phyloP scores from a whole-genome alignment of 1,140 invertebrate species.

The Atta texana region DNA sequence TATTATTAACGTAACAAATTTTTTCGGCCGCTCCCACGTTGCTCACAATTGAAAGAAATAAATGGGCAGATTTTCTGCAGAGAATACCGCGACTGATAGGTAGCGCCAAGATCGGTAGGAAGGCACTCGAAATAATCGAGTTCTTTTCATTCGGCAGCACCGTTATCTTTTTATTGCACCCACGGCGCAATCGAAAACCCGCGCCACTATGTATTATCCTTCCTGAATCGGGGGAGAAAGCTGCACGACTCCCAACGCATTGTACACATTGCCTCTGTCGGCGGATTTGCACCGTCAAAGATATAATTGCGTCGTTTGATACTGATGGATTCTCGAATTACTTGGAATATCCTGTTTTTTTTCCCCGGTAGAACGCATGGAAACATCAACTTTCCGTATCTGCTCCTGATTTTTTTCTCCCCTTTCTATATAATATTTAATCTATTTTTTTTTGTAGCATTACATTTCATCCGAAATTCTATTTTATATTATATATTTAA shows the following conservation, averaged over 20 bases:
- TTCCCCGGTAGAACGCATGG: not conserved
- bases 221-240: not conserved
- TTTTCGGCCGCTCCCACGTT: slow-evolving; percentile 17
- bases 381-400: not conserved
- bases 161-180: slow-evolving; percentile 52
- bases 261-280: not conserved
- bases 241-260: not conserved
- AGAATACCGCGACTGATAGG: slow-evolving; percentile 15
- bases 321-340: slow-evolving; percentile 12
- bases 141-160: slow-evolving; percentile 48
- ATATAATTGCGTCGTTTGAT: slow-evolving; percentile 56
- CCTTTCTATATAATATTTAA: slow-evolving; percentile 4
- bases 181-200: slow-evolving; percentile 39
- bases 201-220: slow-evolving; percentile 12
- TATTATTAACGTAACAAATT: slow-evolving; percentile 21
- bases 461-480: not conserved
- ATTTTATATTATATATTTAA: not conserved
- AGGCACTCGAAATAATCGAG: slow-evolving; percentile 37
- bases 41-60: slow-evolving; percentile 25
- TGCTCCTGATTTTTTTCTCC: not conserved
- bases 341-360: slow-evolving; percentile 5
- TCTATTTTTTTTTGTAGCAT: not conserved
- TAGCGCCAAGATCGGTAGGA: not conserved
- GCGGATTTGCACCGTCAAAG: slow-evolving; percentile 48
- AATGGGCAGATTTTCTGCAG: not conserved